Conservation (phyloP, 2,113 vertebrate genomes). For the Hippopotamus amphibius region DNA sequence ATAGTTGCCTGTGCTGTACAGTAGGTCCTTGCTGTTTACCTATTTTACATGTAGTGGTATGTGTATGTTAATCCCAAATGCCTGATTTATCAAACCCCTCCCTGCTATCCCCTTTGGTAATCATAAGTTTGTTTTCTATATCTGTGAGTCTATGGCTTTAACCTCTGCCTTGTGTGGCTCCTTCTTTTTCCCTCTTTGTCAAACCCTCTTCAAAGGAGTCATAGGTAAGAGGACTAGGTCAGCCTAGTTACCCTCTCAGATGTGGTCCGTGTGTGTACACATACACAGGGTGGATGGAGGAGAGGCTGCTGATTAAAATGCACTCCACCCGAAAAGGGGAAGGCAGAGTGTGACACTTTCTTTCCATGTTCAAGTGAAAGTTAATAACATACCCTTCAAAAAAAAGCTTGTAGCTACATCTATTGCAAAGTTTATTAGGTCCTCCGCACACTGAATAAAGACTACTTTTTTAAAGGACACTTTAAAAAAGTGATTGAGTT, state of each 20-base stretch:
- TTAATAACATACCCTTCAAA: conserved; percentile 56
- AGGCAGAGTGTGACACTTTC: conserved; percentile 40
- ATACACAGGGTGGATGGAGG: not conserved
- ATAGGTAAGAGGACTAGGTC: not conserved
- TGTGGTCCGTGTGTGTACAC: not conserved
- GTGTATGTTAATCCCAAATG: not conserved
- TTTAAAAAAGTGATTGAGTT: conserved; percentile 8
- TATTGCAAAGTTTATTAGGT: not conserved
- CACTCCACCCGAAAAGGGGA: conserved; percentile 39
- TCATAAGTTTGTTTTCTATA: not conserved
- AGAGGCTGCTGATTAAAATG: not conserved
- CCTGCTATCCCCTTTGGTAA: conserved; percentile 1
- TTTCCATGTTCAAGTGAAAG: conserved; percentile 68
- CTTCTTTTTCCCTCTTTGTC: not conserved
- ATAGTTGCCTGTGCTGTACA: not conserved
- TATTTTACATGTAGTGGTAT: not conserved
- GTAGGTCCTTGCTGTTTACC: not conserved
- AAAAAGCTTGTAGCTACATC: not conserved
- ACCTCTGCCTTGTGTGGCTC: conserved; percentile 35
- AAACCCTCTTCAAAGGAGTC: conserved; percentile 9
- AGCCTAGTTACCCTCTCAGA: not conserved
- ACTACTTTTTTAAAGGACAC: not conserved
- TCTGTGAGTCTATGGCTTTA: conserved; percentile 22
- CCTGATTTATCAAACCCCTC: not conserved
- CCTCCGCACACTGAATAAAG: not conserved